Percentiles rank a stretch among this genome's conserved stretches.
Conservation (phyloP, 1,140 invertebrate genomes). For the Coptotermes formosanus region DNA sequence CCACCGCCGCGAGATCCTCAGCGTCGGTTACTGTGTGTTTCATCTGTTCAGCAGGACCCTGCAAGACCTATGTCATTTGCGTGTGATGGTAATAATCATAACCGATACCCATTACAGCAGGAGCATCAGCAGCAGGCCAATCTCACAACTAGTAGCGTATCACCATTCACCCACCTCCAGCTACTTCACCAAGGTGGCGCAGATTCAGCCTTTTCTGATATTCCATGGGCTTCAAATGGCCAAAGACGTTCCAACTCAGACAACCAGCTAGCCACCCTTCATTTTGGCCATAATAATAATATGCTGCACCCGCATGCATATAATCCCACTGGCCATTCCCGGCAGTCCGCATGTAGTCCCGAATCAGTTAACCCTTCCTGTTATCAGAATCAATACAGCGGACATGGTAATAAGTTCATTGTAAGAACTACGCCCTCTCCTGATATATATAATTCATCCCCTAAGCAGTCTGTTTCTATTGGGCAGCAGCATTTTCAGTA, state of each 20-base stretch:
- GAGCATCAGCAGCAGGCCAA: slow-evolving; percentile 24
- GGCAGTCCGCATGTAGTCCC: slow-evolving; percentile 58
- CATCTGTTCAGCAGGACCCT: slow-evolving; percentile 38
- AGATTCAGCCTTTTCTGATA: neutral
- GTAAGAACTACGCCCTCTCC: neutral
- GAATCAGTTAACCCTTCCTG: slow-evolving; percentile 41
- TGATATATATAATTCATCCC: neutral
- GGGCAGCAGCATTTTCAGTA: slow-evolving; percentile 53
- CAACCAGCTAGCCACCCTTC: slow-evolving; percentile 24
- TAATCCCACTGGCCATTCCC: slow-evolving; percentile 35
- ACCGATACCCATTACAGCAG: too few relatives aligned
- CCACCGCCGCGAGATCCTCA: slow-evolving; percentile 69
- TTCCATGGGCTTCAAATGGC: neutral
- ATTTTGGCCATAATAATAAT: neutral
- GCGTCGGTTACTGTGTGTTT: slow-evolving; percentile 46
- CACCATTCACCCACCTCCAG: neutral
- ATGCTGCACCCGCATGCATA: neutral
- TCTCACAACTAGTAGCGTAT: slow-evolving; percentile 24
- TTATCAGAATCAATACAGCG: neutral
- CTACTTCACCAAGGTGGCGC: neutral
- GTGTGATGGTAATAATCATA: slow-evolving; percentile 44
- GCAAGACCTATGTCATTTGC: slow-evolving; percentile 51
- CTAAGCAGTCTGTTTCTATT: neutral
- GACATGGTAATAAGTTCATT: neutral
- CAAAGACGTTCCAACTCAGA: neutral